Evolutionary conservation across 2,888 invertebrate genomes (phyloP), one percentile per base, ranked within the genome.

Genomic region (Drosophila testacea): DNA sequence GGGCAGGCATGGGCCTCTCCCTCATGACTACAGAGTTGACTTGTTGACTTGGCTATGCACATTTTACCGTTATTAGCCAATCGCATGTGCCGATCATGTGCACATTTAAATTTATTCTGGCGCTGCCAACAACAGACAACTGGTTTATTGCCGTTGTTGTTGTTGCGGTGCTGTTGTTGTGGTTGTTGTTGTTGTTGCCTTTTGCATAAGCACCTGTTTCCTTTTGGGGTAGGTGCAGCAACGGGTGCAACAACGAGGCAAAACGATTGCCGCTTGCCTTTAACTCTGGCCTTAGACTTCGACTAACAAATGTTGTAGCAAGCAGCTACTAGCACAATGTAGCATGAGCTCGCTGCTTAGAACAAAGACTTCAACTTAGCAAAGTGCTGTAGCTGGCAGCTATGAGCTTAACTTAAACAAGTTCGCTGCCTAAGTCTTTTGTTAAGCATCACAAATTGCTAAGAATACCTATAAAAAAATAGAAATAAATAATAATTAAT

Each of bases 31-130:
- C 22, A 22, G 22, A 22, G 27, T 10, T 41, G 41, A 22, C 44
- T 36, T 44, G 59, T 6, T 41, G 44, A 28, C 57, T 59, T 34
- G 48, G 39, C 65, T 69, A 39, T 70, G 62, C 65, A 63, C 74
- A 79, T 78, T 81, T 81, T 72, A 84, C 84, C 77, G 84, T 83
- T 84, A 83, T 83, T 81, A 71, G 77, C 86, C 86, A 83, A 83
- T 80, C 75, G 63, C 77, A 79, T 54, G 73, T 69, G 79, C 67
- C 69, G 73, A 73, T 77, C 77, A 76, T 68, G 71, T 69, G 85
- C 68, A 78, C 85, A 79, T 78, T 85, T 72, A 63, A 84, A 81
- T 86, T 80, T 71, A 84, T 84, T 84, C 84, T 86, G 83, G 79
- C 84, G 59, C 74, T 55, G 54, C 57, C 64, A 61, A 56, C 72